phyloP scores from a whole-genome alignment of 2,113 vertebrate genomes.

The Zosterops hypoxanthus region DNA sequence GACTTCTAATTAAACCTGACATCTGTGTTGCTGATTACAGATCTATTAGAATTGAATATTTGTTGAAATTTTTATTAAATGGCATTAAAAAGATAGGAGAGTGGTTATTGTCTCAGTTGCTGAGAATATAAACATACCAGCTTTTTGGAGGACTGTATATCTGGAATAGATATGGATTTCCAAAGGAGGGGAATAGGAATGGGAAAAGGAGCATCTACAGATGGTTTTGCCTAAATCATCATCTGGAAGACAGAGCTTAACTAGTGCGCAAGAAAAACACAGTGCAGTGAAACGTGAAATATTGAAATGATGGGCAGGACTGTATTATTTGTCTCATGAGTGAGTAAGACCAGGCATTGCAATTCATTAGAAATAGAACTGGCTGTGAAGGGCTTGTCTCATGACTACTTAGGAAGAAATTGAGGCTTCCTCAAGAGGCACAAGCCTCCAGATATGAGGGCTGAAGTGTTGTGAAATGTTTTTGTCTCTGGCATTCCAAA shows the following conservation, averaged over 20 bases:
- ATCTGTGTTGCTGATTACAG: background rate
- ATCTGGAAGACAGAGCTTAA: background rate
- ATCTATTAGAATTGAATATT: background rate
- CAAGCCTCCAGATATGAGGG: background rate
- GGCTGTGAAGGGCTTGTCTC: background rate
- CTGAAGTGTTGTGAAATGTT: background rate
- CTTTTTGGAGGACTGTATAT: background rate
- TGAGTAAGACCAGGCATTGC: background rate
- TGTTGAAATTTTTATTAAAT: background rate
- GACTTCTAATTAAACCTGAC: background rate
- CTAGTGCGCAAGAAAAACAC: background rate
- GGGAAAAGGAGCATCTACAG: background rate
- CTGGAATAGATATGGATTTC: background rate
- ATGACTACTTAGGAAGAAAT: background rate
- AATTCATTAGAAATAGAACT: background rate
- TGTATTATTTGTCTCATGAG: background rate
- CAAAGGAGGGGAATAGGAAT: background rate
- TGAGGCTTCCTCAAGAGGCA: background rate
- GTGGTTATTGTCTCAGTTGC: background rate
- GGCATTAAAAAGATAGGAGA: background rate
- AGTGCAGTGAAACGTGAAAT: background rate
- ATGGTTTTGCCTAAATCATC: slow-evolving; percentile 23
- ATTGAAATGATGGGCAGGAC: background rate
- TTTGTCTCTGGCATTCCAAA: background rate
- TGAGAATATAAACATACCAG: background rate